phyloP scores from a whole-genome alignment of 2,113 vertebrate species.

The Climacteris rufus region DNA sequence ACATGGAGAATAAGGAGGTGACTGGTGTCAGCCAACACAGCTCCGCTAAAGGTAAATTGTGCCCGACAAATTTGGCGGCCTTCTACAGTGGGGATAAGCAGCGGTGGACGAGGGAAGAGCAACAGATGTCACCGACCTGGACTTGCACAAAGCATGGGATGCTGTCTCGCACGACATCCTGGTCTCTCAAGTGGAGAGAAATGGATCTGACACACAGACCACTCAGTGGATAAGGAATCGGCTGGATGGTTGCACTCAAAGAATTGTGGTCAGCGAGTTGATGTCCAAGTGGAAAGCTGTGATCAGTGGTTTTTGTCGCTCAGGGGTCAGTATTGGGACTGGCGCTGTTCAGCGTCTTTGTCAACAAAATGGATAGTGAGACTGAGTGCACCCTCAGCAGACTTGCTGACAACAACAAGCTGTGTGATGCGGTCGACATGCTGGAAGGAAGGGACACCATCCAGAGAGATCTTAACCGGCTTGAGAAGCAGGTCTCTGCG shows the following conservation, averaged over 20 bases:
- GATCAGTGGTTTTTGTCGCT: not conserved
- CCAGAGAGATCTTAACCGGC: not conserved
- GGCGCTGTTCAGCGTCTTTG: not conserved
- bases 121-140: not conserved
- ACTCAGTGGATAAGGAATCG: not conserved
- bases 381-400: not conserved
- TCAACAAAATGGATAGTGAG: not conserved
- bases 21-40: not conserved
- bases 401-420: not conserved
- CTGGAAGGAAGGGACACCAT: not conserved
- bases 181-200: not conserved
- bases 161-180: not conserved
- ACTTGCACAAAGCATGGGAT: not conserved
- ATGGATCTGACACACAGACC: not conserved
- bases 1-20: not conserved
- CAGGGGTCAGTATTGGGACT: not conserved
- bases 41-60: not conserved
- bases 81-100: not conserved
- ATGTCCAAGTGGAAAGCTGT: not conserved
- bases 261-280: not conserved
- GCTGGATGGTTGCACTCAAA: not conserved
- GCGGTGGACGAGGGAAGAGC: not conserved
- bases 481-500: not conserved
- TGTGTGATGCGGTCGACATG: no score
- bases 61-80: rapidly evolving